Conservation (phyloP, 1,140 invertebrate genomes). For the Acarapis woodi region DNA sequence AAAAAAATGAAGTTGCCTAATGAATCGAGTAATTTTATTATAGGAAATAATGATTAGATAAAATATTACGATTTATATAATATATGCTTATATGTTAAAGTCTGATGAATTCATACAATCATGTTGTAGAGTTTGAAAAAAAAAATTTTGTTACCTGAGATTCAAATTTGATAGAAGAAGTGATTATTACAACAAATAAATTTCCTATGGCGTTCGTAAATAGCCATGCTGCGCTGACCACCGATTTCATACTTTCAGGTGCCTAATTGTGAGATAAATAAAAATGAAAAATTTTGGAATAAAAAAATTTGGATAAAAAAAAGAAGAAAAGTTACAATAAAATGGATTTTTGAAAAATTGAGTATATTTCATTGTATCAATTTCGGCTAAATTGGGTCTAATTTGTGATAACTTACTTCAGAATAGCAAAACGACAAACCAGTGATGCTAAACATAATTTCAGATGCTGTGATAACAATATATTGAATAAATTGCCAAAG, state of each 20-base stretch:
- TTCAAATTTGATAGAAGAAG: slow-evolving; percentile 30
- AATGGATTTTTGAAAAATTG: too few relatives aligned
- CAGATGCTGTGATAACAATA: slow-evolving; percentile 47
- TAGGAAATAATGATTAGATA: not conserved
- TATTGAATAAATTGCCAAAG: slow-evolving; percentile 61
- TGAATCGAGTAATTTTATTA: not conserved
- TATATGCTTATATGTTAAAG: too few relatives aligned
- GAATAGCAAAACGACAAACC: slow-evolving; percentile 68
- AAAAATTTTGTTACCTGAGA: slow-evolving; percentile 18
- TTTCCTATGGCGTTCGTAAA: slow-evolving; percentile 70
- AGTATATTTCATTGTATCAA: too few relatives aligned
- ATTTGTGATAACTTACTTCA: slow-evolving; percentile 15
- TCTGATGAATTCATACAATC: too few relatives aligned
- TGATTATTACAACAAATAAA: slow-evolving; percentile 55
- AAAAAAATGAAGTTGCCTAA: slow-evolving; percentile 29
- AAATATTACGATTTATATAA: not conserved
- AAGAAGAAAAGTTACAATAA: too few relatives aligned
- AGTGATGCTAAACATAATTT: slow-evolving; percentile 64
- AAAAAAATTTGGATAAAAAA: too few relatives aligned
- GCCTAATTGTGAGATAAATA: slow-evolving; percentile 19
- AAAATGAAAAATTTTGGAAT: not conserved
- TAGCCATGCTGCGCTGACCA: slow-evolving; percentile 62
- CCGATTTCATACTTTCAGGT: slow-evolving; percentile 65
- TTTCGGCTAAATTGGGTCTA: not conserved
- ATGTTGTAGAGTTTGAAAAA: not conserved